A percentile compares a stretch with the other conserved stretches of the same genome.
Evolutionary conservation across 1,140 invertebrate species (phyloP).

Genomic region (Brachionus rotundiformis): DNA sequence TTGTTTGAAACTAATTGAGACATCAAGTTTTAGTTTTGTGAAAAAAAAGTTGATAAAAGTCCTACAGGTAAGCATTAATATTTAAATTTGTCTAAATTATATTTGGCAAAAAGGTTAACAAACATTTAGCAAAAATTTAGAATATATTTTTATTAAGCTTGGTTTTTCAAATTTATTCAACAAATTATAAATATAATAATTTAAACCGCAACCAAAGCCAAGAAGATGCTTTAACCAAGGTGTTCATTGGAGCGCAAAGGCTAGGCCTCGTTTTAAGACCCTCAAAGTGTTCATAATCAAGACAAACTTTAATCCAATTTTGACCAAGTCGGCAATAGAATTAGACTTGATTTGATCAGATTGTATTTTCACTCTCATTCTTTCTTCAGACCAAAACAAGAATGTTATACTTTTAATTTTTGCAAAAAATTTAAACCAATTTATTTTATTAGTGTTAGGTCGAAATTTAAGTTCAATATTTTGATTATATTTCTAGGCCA

Average conservation of each 20-base stretch:
- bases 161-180: not conserved
- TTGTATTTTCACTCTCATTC: too few species aligned
- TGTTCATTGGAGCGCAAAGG: not conserved
- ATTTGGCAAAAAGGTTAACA: not conserved
- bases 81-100: not conserved
- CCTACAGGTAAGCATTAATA: conserved; percentile 13
- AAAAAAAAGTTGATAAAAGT: not conserved
- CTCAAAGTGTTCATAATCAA: not conserved
- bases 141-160: not conserved
- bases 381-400: not conserved
- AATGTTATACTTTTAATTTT: not conserved
- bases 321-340: not conserved
- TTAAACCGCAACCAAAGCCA: not conserved
- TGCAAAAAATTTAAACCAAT: not conserved
- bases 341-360: too few species aligned
- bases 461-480: conserved; percentile 10
- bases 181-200: not conserved
- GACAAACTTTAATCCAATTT: not conserved
- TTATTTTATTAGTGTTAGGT: not conserved
- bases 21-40: not conserved
- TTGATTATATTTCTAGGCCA: not conserved
- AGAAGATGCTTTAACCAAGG: not conserved
- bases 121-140: too few species aligned
- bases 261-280: not conserved
- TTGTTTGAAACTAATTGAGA: not conserved